Percentiles rank a stretch among this genome's conserved stretches.
Conservation (phyloP, 1,140 invertebrate genomes). For the Pomacea maculata region DNA sequence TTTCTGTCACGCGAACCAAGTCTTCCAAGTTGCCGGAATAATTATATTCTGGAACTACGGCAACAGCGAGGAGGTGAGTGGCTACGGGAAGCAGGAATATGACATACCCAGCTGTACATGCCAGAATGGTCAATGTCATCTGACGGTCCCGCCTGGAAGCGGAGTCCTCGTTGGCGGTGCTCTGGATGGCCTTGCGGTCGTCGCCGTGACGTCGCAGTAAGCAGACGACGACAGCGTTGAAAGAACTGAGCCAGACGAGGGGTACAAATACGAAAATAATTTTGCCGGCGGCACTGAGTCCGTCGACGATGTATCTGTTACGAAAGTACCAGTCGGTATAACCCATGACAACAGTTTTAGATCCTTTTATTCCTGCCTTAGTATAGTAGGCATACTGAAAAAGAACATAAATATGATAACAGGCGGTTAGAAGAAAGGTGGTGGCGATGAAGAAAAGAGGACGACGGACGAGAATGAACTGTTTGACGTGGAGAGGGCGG, state of each 20-base stretch:
- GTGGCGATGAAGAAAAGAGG: background rate
- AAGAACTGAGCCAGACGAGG: background rate
- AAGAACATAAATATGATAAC: background rate
- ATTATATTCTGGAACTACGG: background rate
- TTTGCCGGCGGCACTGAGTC: background rate
- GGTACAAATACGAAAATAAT: background rate
- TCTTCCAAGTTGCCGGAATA: background rate
- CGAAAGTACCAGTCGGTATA: background rate
- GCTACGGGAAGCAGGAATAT: background rate
- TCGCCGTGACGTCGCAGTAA: background rate
- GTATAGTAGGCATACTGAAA: background rate
- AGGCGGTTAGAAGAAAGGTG: background rate
- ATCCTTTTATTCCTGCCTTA: background rate
- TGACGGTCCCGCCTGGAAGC: background rate
- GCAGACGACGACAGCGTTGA: background rate
- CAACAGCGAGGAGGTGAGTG: background rate
- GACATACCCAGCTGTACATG: background rate
- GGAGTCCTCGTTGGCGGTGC: background rate
- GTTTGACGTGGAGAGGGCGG: background rate
- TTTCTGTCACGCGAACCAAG: background rate
- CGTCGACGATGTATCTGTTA: background rate
- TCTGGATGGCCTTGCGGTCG: background rate
- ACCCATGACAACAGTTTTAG: background rate
- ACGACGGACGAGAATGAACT: background rate
- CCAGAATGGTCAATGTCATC: background rate